phyloP scores from a whole-genome alignment of 2,113 vertebrate genomes.

The Corydoras maculifer region DNA sequence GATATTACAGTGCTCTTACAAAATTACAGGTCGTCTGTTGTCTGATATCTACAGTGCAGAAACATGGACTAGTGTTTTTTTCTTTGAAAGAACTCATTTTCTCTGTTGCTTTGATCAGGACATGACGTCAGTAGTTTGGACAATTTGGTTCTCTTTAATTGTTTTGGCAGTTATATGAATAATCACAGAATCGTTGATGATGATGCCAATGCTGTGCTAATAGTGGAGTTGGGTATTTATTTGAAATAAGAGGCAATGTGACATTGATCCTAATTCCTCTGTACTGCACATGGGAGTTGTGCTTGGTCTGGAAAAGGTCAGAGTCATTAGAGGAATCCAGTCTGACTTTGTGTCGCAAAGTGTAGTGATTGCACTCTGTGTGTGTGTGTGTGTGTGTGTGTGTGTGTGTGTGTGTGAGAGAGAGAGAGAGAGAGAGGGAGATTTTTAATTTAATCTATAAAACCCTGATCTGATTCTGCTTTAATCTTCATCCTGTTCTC shows the following conservation, averaged over 20 bases:
- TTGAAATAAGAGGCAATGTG: no score
- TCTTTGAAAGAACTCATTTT: not conserved
- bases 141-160: no score
- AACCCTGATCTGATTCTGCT: no score
- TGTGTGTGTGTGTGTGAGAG: not conserved
- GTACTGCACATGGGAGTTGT: not conserved
- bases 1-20: not conserved
- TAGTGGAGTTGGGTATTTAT: not conserved
- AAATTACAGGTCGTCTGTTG: no score
- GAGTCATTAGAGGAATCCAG: constrained; percentile 24
- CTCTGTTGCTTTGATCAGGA: constrained; percentile 7
- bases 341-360: constrained; percentile 1
- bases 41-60: no score
- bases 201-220: not conserved
- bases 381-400: constrained; percentile 7
- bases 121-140: constrained; percentile 2
- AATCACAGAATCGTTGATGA: no score
- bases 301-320: constrained; percentile 38
- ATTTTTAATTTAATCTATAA: no score
- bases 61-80: not conserved
- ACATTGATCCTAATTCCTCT: constrained; percentile 4
- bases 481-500: no score
- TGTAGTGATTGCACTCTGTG: not conserved
- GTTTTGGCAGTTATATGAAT: no score
- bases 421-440: no score